Conservation (phyloP, 2,797 vertebrate genomes). For the Enteromius mattozi region DNA sequence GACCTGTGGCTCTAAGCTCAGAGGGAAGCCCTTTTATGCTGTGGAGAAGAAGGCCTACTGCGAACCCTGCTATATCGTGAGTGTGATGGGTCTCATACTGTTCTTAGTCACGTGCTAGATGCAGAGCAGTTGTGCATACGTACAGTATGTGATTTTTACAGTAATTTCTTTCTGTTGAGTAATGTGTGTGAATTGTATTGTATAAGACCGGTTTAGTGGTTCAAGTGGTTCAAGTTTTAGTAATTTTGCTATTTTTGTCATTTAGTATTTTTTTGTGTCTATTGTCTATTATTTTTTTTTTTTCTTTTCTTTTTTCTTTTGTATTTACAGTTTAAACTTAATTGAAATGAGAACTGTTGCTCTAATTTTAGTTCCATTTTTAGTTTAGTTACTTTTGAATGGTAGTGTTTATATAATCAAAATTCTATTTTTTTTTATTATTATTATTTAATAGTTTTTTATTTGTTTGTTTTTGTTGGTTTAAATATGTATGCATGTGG, state of each 20-base stretch:
- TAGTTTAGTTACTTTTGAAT: not conserved
- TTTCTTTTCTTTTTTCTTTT: not conserved
- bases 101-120: not conserved
- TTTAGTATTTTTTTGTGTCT: not conserved
- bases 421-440: not conserved
- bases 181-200: not conserved
- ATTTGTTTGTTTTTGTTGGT: not conserved
- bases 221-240: not conserved
- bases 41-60: slow-evolving; percentile 98
- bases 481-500: not conserved
- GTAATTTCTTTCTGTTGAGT: not conserved
- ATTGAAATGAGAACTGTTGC: not conserved
- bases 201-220: not conserved
- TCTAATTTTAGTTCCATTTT: not conserved
- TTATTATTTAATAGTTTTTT: too few species aligned
- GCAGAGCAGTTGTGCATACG: not conserved
- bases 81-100: slow-evolving; percentile 66
- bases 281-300: not conserved
- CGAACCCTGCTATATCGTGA: slow-evolving; percentile 97
- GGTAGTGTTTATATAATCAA: not conserved
- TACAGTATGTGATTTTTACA: not conserved
- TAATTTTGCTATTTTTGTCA: not conserved
- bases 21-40: slow-evolving; percentile 95
- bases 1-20: slow-evolving; percentile 89
- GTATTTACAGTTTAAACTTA: not conserved